phyloP scores from a whole-genome alignment of 2,797 vertebrate species.

The Merluccius polli region DNA sequence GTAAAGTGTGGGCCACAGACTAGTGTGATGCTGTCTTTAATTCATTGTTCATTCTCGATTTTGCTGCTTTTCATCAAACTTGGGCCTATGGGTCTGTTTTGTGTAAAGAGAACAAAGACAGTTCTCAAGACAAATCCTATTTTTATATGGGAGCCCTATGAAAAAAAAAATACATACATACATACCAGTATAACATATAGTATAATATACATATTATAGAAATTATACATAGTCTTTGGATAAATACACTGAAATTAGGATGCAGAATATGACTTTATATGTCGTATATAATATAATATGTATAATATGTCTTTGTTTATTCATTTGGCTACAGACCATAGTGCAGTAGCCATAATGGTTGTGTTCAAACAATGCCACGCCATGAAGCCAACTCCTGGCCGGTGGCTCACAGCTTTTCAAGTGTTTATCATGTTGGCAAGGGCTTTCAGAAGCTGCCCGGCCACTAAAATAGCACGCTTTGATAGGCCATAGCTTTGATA shows the following conservation, averaged over 20 bases:
- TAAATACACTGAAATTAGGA: background rate
- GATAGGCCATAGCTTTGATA: slow-evolving; percentile 56
- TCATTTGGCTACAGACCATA: background rate
- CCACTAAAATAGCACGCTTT: slow-evolving; percentile 66
- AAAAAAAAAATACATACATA: too few relatives aligned
- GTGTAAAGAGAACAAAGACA: background rate
- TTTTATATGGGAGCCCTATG: background rate
- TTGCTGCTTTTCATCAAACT: slow-evolving; percentile 35
- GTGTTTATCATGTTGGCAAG: slow-evolving; percentile 65
- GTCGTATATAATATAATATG: too few relatives aligned
- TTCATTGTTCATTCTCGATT: slow-evolving; percentile 25
- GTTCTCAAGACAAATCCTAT: background rate
- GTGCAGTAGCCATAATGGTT: slow-evolving; percentile 24
- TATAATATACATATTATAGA: background rate
- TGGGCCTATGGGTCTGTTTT: background rate
- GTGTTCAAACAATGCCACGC: slow-evolving; percentile 28
- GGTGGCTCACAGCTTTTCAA: slow-evolving; percentile 61
- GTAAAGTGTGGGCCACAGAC: slow-evolving; percentile 10
- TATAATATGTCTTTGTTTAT: background rate
- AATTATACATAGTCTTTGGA: background rate
- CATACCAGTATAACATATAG: too few relatives aligned
- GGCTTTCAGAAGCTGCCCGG: slow-evolving; percentile 62
- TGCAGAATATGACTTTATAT: background rate
- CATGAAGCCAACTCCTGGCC: slow-evolving; percentile 44
- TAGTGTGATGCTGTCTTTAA: slow-evolving; percentile 30